These are phyloP conservation scores for Platycnemis pennipes DNA, from an alignment of 2,888 invertebrate genomes.

Conservation along the genomic window DNA sequence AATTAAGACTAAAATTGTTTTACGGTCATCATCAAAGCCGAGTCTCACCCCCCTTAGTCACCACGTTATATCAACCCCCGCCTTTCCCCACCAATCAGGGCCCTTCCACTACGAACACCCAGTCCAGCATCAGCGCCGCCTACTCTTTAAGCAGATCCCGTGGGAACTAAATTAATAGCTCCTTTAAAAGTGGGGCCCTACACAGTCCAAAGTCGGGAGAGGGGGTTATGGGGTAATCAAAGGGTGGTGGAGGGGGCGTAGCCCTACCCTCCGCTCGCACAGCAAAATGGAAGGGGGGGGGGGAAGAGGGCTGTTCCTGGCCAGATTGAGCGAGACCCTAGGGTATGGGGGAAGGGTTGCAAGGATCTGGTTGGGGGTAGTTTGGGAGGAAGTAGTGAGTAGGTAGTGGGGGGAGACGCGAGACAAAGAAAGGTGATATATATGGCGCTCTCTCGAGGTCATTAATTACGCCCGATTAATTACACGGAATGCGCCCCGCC, in stretches of 20 bases:
- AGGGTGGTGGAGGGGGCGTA: not conserved
- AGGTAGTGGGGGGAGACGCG: not conserved
- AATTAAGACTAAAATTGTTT: not conserved
- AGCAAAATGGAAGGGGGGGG: not conserved
- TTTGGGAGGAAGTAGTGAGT: not conserved
- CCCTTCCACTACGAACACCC: not conserved
- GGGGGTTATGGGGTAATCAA: slow-evolving; percentile 26
- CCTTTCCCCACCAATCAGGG: not conserved
- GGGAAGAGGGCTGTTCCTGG: not conserved
- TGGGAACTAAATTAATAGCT: not conserved
- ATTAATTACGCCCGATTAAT: slow-evolving; percentile 35
- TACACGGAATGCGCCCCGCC: not conserved
- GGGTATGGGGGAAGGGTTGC: not conserved
- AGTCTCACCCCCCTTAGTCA: not conserved
- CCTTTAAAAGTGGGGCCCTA: not conserved
- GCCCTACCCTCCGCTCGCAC: too few relatives aligned
- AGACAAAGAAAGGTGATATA: slow-evolving; percentile 27
- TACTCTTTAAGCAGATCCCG: slow-evolving; percentile 8
- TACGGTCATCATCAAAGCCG: not conserved
- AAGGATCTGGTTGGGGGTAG: not conserved
- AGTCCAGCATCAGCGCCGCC: not conserved
- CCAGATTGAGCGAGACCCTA: not conserved
- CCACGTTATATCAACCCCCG: not conserved
- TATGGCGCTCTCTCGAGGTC: slow-evolving; percentile 22
- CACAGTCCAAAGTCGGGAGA: not conserved